These are phyloP conservation scores for Ypsolopha sequella DNA, from an alignment of 2,888 invertebrate genomes.

Conservation along the genomic window DNA sequence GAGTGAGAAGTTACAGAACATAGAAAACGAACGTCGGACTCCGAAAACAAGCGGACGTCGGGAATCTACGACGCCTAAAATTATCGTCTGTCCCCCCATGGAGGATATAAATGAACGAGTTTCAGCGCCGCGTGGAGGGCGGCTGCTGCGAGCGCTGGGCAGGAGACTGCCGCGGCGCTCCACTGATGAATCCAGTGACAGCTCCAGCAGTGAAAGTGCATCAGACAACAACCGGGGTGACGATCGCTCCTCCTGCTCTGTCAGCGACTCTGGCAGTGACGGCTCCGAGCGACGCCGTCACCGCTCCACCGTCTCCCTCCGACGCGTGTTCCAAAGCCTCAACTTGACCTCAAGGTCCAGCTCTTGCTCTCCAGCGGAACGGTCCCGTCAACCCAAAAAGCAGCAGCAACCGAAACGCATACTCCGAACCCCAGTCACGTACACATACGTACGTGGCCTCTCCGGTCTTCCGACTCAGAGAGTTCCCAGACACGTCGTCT, in stretches of 20 bases:
- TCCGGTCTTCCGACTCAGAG: constrained; percentile 87
- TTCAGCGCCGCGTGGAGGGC: constrained; percentile 69
- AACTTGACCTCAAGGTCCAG: constrained; percentile 74
- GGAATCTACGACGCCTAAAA: constrained; percentile 51
- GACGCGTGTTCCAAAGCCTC: constrained; percentile 79
- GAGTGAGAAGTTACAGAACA: constrained; percentile 46
- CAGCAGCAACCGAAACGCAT: constrained; percentile 80
- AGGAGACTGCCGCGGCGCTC: constrained; percentile 71
- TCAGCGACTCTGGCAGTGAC: constrained; percentile 75
- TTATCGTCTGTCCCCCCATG: constrained; percentile 60
- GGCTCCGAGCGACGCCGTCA: constrained; percentile 63
- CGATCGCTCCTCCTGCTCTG: constrained; percentile 64
- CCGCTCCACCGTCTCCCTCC: constrained; percentile 75
- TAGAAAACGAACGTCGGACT: constrained; percentile 24
- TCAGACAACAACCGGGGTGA: constrained; percentile 32
- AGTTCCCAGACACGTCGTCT: constrained; percentile 73
- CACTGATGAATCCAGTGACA: constrained; percentile 54
- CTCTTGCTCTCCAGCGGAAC: constrained; percentile 70
- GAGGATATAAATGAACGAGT: constrained; percentile 69
- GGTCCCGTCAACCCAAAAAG: constrained; percentile 61
- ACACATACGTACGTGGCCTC: constrained; percentile 84
- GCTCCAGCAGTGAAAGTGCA: constrained; percentile 22
- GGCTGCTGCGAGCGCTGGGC: constrained; percentile 76
- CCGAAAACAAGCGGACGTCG: constrained; percentile 31
- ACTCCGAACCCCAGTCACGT: constrained; percentile 81